Conservation (phyloP, 2,113 vertebrate species). For the Limanda limanda region DNA sequence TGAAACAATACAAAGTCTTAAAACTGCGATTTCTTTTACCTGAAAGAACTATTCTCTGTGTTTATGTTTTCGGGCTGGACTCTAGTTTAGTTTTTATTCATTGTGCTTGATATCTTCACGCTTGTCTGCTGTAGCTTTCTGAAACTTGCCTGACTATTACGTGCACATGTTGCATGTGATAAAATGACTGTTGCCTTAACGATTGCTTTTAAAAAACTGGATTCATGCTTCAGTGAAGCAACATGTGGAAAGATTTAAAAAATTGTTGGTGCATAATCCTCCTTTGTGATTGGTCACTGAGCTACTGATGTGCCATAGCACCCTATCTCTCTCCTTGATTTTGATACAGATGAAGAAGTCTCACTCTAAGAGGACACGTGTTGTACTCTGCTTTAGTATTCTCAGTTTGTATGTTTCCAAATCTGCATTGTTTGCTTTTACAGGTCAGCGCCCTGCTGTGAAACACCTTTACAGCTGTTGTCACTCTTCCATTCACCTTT, state of each 20-base stretch:
- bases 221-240: conserved; percentile 54
- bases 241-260: conserved; percentile 21
- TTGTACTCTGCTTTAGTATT: conserved; percentile 24
- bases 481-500: conserved; percentile 36
- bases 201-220: conserved; percentile 17
- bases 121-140: conserved; percentile 43
- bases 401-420: conserved; percentile 30
- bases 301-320: conserved; percentile 48
- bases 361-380: conserved; percentile 12
- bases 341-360: too few species aligned
- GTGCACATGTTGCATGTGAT: conserved; percentile 63
- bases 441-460: conserved; percentile 41
- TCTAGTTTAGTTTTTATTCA: conserved; percentile 54
- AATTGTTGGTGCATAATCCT: conserved; percentile 14
- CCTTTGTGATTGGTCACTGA: conserved; percentile 11
- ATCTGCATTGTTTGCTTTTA: conserved; percentile 49
- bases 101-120: conserved; percentile 33
- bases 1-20: neutral
- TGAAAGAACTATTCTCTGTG: neutral
- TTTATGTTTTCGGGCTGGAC: neutral
- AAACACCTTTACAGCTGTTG: conserved; percentile 56
- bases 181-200: conserved; percentile 51
- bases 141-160: conserved; percentile 55
- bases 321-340: neutral
- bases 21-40: conserved; percentile 43